Conservation (phyloP, 2,888 invertebrate species). For the Torymus aiolomorphi region DNA sequence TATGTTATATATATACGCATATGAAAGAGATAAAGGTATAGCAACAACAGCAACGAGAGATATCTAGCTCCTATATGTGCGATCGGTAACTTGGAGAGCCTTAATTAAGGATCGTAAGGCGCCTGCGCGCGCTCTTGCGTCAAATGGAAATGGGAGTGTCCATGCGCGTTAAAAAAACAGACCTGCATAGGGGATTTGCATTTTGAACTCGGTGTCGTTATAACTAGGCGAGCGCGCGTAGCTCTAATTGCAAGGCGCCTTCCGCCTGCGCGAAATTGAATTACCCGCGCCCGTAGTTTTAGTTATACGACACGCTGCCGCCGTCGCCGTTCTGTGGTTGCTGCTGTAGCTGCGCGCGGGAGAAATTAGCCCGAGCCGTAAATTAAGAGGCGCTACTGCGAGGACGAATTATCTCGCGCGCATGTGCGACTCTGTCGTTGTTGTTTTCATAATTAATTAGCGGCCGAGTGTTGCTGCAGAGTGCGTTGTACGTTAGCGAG, state of each 20-base stretch:
- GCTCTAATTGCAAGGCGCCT: slow-evolving; percentile 22
- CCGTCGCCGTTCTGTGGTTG: too few species aligned
- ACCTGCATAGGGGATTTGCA: slow-evolving; percentile 19
- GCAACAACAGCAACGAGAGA: slow-evolving; percentile 4
- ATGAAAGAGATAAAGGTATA: not conserved
- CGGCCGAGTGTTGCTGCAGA: too few species aligned
- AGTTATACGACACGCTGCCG: too few species aligned
- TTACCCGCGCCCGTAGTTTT: not conserved
- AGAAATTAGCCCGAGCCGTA: too few species aligned
- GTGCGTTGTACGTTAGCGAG: too few species aligned
- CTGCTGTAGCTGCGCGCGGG: too few species aligned
- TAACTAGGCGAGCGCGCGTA: not conserved
- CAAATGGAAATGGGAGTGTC: slow-evolving; percentile 45
- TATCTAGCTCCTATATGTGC: not conserved
- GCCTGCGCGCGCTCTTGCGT: not conserved
- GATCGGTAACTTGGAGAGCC: slow-evolving; percentile 16
- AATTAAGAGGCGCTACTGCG: too few species aligned
- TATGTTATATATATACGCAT: too few species aligned
- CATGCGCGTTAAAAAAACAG: slow-evolving; percentile 8
- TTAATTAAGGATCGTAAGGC: slow-evolving; percentile 47
- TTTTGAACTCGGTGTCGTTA: slow-evolving; percentile 16
- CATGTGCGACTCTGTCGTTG: too few species aligned
- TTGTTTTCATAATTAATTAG: too few species aligned
- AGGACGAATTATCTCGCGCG: too few species aligned
- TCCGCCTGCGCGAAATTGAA: slow-evolving; percentile 27